A percentile compares a stretch with the other conserved stretches of the same genome.
Evolutionary conservation across 2,888 invertebrate genomes (phyloP).

Genomic region (Alentia gelatinosa): DNA sequence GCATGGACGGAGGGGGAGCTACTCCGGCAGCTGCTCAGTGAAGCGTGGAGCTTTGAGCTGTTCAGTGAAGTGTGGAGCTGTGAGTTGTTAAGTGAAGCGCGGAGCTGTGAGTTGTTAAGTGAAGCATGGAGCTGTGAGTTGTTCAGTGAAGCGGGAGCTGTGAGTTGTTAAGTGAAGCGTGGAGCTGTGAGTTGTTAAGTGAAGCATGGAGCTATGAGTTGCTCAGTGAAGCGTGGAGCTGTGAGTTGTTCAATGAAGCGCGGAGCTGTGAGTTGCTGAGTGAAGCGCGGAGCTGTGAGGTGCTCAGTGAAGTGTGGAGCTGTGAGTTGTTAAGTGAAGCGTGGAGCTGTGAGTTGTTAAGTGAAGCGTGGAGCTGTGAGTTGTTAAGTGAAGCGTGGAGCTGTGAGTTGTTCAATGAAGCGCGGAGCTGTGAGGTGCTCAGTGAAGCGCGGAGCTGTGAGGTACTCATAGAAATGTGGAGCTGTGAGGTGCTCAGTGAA

Average conservation of each 20-base stretch:
- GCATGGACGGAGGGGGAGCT: not conserved
- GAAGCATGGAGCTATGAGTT: not conserved
- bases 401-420: no score
- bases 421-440: no score
- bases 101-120: not conserved
- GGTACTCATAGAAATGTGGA: no score
- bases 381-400: no score
- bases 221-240: no score
- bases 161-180: not conserved
- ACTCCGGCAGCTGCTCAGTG: not conserved
- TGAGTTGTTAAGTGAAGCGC: not conserved
- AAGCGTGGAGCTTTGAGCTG: conserved; percentile 10
- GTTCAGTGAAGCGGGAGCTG: not conserved
- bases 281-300: not conserved
- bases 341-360: no score
- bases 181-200: not conserved
- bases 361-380: no score
- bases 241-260: not conserved
- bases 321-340: no score
- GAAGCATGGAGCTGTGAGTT: not conserved
- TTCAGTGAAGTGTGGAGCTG: not conserved
- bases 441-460: no score
- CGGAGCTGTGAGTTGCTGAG: not conserved
- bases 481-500: no score
- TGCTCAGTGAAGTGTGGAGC: not conserved